Evolutionary conservation across 2,797 vertebrate species (phyloP).

Genomic region (Tachyglossus aculeatus): DNA sequence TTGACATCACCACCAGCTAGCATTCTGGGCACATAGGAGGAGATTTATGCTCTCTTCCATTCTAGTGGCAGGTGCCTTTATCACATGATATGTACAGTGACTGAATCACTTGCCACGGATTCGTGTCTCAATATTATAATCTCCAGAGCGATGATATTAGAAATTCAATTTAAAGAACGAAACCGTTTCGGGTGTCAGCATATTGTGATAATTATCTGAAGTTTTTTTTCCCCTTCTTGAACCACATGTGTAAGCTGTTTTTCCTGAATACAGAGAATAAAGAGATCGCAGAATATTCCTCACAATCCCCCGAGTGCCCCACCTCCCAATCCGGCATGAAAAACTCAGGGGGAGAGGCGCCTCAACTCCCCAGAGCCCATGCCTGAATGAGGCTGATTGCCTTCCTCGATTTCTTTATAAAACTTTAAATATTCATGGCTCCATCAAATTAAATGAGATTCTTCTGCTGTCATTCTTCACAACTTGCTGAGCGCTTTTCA

Average conservation of each 20-base stretch:
- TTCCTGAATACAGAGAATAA: conserved; percentile 32
- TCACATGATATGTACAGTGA: conserved; percentile 2
- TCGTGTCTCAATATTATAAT: conserved; percentile 53
- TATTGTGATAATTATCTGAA: conserved; percentile 59
- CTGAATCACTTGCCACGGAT: conserved; percentile 43
- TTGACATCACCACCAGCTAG: not conserved
- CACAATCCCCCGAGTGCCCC: conserved; percentile 12
- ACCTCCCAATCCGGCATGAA: conserved; percentile 26
- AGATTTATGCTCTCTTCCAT: conserved; percentile 36
- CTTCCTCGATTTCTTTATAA: conserved; percentile 68
- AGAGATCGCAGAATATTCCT: conserved; percentile 45
- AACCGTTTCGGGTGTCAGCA: conserved; percentile 59
- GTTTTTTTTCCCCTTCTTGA: conserved; percentile 5
- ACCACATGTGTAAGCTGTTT: conserved; percentile 40
- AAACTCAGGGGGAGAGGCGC: conserved; percentile 33
- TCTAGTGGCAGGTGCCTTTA: conserved; percentile 45
- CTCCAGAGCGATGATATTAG: conserved; percentile 31
- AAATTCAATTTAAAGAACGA: conserved; percentile 56
- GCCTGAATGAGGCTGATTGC: conserved; percentile 57
- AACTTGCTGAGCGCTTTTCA: conserved; percentile 44
- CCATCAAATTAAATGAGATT: conserved; percentile 67
- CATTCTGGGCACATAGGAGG: not conserved
- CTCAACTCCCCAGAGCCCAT: conserved; percentile 36
- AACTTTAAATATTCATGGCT: conserved; percentile 67
- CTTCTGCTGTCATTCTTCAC: conserved; percentile 59